A percentile compares a stretch with the other conserved stretches of the same genome.
phyloP scores from a whole-genome alignment of 1,140 invertebrate species.

The Triops cancriformis region DNA sequence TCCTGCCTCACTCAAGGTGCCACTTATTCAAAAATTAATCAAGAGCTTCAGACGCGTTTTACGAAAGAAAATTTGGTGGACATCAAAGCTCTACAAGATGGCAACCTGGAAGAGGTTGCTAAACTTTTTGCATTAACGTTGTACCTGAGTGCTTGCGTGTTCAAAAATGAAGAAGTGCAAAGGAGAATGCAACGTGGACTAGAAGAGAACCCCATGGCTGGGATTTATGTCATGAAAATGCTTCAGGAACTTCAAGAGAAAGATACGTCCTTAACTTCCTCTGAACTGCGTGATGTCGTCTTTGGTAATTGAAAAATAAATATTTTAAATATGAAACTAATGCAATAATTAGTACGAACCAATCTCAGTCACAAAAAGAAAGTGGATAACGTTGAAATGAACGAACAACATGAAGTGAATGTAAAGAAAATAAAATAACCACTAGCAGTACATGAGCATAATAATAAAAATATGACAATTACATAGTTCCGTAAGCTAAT shows the following conservation, averaged over 20 bases:
- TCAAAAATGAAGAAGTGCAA: neutral
- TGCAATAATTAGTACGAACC: too few species aligned
- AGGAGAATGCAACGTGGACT: neutral
- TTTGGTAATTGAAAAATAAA: neutral
- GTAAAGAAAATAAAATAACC: too few species aligned
- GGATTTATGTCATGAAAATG: neutral
- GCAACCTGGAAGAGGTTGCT: neutral
- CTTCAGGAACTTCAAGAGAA: neutral
- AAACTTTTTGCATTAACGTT: neutral
- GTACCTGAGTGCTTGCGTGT: neutral
- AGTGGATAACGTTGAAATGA: too few species aligned
- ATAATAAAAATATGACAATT: too few species aligned
- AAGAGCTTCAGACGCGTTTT: neutral
- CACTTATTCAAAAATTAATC: neutral
- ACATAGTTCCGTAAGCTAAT: too few species aligned
- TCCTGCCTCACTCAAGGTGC: neutral
- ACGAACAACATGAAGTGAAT: too few species aligned
- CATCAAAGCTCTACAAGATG: neutral
- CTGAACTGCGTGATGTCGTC: neutral
- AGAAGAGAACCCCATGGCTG: neutral
- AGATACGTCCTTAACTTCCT: neutral
- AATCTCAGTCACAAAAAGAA: too few species aligned
- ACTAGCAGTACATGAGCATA: too few species aligned
- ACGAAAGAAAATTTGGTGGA: neutral
- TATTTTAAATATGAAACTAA: too few species aligned